These are phyloP conservation scores for Ptyas mucosa DNA, from an alignment of 2,113 vertebrate species.

Conservation along the genomic window DNA sequence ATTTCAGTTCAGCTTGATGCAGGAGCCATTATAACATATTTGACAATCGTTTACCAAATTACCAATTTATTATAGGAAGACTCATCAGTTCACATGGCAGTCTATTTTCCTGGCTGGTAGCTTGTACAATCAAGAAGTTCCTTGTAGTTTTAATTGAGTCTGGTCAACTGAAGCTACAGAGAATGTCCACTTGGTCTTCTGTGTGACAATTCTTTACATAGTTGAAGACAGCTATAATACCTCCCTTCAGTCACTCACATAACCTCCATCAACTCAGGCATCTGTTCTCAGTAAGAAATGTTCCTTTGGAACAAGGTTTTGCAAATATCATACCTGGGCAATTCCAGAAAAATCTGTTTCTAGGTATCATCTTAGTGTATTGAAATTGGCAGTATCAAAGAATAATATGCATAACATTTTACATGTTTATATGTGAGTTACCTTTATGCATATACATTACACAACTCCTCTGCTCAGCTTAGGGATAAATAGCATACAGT, in stretches of 20 bases:
- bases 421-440: neutral
- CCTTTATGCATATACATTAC: neutral
- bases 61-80: neutral
- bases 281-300: neutral
- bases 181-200: neutral
- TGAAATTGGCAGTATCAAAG: neutral
- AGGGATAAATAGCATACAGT: neutral
- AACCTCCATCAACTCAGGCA: neutral
- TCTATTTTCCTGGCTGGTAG: neutral
- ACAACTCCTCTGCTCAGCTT: neutral
- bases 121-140: neutral
- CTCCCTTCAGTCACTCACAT: neutral
- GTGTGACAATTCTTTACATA: neutral
- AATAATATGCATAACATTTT: neutral
- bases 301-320: neutral
- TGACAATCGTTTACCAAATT: neutral
- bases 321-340: neutral
- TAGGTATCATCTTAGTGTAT: neutral
- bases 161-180: neutral
- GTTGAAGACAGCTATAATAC: neutral
- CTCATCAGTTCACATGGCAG: neutral
- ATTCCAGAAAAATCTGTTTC: neutral
- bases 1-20: neutral
- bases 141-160: neutral
- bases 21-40: neutral